A percentile compares a stretch with the other conserved stretches of the same genome.
phyloP scores from a whole-genome alignment of 2,113 vertebrate species.

The Dipodomys ordii region DNA sequence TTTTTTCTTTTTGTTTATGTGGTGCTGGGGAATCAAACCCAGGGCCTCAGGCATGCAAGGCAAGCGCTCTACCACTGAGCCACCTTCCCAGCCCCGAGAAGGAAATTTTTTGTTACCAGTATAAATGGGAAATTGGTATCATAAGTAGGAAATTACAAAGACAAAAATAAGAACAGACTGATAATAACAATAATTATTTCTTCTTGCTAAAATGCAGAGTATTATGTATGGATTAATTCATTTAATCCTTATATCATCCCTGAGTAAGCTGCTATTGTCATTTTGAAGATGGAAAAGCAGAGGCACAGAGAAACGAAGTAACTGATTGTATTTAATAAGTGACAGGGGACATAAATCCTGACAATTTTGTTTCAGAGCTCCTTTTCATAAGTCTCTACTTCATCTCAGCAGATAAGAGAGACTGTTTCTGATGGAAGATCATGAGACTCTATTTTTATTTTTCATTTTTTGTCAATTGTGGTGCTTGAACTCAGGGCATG shows the following conservation, averaged over 20 bases:
- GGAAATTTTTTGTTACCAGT: background rate
- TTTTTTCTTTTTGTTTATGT: no score
- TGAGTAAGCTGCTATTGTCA: background rate
- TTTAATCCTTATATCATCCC: background rate
- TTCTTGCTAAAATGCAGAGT: background rate
- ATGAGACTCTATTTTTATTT: background rate
- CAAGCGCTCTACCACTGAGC: no score
- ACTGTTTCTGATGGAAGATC: background rate
- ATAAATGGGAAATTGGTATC: background rate
- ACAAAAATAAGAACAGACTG: background rate
- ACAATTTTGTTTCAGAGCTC: background rate
- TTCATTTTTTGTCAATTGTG: no score
- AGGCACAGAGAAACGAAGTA: background rate
- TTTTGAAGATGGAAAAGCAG: background rate
- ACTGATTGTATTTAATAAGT: background rate
- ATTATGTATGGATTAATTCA: background rate
- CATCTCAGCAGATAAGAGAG: background rate
- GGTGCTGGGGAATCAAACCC: no score
- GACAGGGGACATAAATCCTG: background rate
- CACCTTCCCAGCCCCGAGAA: no score
- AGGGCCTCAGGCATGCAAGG: no score
- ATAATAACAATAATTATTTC: background rate
- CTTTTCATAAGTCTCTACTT: background rate
- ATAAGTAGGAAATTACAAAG: slow-evolving; percentile 3
- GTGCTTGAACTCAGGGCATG: no score